Percentiles rank a stretch among this genome's conserved stretches.
These are phyloP conservation scores for Agriopis leucophaearia DNA, from an alignment of 2,888 invertebrate genomes.

Conservation along the genomic window DNA sequence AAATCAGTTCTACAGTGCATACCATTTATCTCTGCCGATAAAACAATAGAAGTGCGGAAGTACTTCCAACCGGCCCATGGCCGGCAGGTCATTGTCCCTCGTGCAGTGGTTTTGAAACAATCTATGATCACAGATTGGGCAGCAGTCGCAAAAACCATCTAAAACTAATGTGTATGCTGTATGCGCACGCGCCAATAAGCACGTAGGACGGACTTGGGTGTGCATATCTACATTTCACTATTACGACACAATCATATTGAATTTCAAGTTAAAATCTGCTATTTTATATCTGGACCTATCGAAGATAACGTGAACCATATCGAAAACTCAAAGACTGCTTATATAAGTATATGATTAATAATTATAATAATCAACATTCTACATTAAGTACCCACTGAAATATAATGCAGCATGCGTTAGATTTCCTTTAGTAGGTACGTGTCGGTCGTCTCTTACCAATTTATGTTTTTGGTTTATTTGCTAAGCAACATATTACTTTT, in stretches of 20 bases:
- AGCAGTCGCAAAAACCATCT: constrained; percentile 3
- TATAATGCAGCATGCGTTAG: too few species aligned
- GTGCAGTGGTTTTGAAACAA: constrained; percentile 24
- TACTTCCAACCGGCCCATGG: constrained; percentile 30
- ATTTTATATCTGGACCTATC: constrained; percentile 9
- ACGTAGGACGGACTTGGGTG: constrained; percentile 34
- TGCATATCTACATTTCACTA: constrained; percentile 30
- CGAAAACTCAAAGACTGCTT: constrained; percentile 1
- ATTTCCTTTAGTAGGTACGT: too few species aligned
- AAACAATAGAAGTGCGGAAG: constrained; percentile 39
- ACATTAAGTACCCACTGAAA: not conserved
- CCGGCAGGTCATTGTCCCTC: constrained; percentile 31
- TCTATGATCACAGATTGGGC: constrained; percentile 11
- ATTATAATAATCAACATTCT: not conserved
- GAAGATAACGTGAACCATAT: constrained; percentile 16
- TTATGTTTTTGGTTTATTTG: too few species aligned
- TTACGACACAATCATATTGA: constrained; percentile 29
- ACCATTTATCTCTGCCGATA: constrained; percentile 27
- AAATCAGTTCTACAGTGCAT: constrained; percentile 6
- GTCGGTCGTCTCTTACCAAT: too few species aligned
- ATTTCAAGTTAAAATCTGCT: constrained; percentile 12
- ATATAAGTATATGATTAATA: constrained; percentile 1
- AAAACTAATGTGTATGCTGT: constrained; percentile 16
- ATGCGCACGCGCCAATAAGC: constrained; percentile 38
- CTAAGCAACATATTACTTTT: too few species aligned